These are phyloP conservation scores for Ailurus styani DNA, from an alignment of 2,113 vertebrate genomes.

Conservation along the genomic window DNA sequence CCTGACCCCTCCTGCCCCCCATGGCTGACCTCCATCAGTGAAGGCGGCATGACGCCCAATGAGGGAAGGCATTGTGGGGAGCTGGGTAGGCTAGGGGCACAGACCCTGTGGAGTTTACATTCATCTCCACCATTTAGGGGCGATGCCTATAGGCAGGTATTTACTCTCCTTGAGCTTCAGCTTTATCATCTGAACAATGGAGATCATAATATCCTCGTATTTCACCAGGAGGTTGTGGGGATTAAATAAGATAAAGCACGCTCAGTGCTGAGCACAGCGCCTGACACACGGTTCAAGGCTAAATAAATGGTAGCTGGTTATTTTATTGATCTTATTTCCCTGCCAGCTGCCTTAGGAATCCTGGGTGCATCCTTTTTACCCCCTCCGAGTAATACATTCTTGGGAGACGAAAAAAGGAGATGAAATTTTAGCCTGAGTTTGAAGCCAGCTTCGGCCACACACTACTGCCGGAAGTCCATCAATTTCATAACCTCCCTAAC, in stretches of 20 bases:
- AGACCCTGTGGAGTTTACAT: not conserved
- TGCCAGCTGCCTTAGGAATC: not conserved
- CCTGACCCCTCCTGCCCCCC: not conserved
- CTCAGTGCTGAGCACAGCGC: not conserved
- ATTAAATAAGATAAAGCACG: not conserved
- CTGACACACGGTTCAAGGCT: not conserved
- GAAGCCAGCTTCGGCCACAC: not conserved
- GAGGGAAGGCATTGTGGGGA: not conserved
- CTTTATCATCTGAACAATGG: not conserved
- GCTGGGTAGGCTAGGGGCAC: too few species aligned
- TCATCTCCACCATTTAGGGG: not conserved
- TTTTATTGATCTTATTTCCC: slow-evolving; percentile 6
- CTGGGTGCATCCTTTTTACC: not conserved
- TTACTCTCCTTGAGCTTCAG: not conserved
- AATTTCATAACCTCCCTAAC: not conserved
- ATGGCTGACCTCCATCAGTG: not conserved
- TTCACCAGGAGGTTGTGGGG: not conserved
- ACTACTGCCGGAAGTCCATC: not conserved
- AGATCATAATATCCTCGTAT: not conserved
- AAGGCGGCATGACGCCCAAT: accelerated
- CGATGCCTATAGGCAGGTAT: not conserved
- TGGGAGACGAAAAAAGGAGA: not conserved
- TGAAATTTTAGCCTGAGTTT: not conserved
- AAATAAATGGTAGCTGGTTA: not conserved
- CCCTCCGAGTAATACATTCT: not conserved